Base-by-base conservation (phyloP, 92 coral and sea anemone species). In the Siderastrea radians region DNA sequence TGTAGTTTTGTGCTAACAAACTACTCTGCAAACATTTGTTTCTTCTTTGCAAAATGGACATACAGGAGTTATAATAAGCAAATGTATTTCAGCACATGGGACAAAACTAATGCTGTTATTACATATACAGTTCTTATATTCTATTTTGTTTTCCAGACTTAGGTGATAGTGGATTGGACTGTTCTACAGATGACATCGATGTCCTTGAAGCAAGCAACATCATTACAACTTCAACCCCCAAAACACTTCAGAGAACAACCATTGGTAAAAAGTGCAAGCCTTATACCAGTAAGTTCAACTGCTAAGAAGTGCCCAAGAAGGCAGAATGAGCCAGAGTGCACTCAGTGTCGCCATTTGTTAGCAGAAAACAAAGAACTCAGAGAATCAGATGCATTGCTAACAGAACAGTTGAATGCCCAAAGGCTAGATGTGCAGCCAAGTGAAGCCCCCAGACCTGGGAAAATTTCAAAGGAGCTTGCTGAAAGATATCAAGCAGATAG, bases 391-490 rank as follows among this genome's bases (percentile, higher is more conserved):
- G 80, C 49, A 71, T 57, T 16, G 78, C 80, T 83, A 44, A 83
- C 87, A 4, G 78, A 71, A 70, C 69, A 83, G 48, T 49, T 83
- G 43, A 82, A 82, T 73, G 72, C 77, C 50, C 77, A 51, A 68
- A 57, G 66, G 76, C 58, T 61, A 55, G 78, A 60, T 44, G 78
- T 70, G 49, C 50, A 69, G 38, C 77, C 49, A 49, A 73, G 80
- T 83, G 87, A 83, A 74, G 59, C 87, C 70, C 80, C 87, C 69
- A 83, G 87, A 83, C 87, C 87, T 54, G 80, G 87, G 17, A 83
- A 83, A 60, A 26, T 83, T 17, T 45, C 87, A 45, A 83, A 73
- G 87, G 87, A 43, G 60, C 48, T 83, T 83, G 87, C 87, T 3
- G 87, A 83, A 58, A 72, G 67, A 60, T 49, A 83, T 73, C 48